phyloP scores from a whole-genome alignment of 2,113 vertebrate species.

The Buteo buteo region DNA sequence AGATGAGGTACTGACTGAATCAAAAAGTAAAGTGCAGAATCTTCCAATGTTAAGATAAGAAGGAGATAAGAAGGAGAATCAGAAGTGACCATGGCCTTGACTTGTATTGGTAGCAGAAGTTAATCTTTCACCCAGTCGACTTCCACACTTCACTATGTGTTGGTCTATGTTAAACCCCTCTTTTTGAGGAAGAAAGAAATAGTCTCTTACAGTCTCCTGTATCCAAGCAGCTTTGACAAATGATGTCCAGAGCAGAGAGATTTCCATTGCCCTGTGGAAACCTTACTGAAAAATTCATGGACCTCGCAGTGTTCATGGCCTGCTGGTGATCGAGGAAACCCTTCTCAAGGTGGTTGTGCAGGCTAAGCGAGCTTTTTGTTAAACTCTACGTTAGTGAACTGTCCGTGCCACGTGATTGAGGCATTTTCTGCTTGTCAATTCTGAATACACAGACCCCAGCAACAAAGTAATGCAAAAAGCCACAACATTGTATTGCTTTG shows the following conservation, averaged over 20 bases:
- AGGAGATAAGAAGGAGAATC: background rate
- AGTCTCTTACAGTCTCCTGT: background rate
- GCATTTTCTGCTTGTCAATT: background rate
- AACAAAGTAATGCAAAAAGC: background rate
- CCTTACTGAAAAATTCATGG: background rate
- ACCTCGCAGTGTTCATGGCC: background rate
- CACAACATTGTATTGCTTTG: background rate
- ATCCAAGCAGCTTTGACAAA: background rate
- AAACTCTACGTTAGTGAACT: background rate
- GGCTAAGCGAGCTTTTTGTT: background rate
- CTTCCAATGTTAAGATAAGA: background rate
- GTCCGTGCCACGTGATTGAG: background rate
- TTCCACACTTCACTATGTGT: background rate
- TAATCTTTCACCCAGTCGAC: background rate
- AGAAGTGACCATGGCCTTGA: background rate
- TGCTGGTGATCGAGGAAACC: fast-evolving
- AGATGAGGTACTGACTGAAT: background rate
- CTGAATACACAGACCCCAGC: background rate
- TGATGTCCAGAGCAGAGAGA: background rate
- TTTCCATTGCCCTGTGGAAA: background rate
- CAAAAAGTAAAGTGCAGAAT: background rate
- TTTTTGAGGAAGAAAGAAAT: background rate
- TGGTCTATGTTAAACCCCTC: background rate
- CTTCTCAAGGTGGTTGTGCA: background rate
- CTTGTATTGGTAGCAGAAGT: background rate